Conservation (phyloP, 2,797 vertebrate species). For the Lithobates pipiens region DNA sequence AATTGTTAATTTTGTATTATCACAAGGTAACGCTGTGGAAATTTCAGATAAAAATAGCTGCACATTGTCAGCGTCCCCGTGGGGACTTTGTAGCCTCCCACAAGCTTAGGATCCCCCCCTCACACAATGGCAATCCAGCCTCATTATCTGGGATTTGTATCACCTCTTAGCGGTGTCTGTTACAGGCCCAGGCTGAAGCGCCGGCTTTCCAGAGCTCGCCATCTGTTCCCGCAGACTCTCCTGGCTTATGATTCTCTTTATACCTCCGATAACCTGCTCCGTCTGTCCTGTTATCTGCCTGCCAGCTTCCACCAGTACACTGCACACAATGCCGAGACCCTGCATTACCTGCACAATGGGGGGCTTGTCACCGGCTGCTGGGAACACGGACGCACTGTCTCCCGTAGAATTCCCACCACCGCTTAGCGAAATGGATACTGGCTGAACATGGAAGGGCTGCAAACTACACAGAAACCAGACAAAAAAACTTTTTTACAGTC, state of each 20-base stretch:
- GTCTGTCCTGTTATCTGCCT: conserved; percentile 16
- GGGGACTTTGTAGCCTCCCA: too few relatives aligned
- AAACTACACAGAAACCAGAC: too few relatives aligned
- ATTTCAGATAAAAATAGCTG: too few relatives aligned
- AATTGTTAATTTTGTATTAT: neutral
- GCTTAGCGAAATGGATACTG: neutral
- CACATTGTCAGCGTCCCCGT: too few relatives aligned
- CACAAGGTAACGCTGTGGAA: neutral
- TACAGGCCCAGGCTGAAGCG: conserved; percentile 45
- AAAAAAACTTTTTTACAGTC: neutral
- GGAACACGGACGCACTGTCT: neutral
- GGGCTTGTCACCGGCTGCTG: conserved; percentile 18
- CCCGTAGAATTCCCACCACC: neutral
- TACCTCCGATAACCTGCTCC: conserved; percentile 33
- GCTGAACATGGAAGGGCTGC: too few relatives aligned
- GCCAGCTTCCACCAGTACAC: conserved; percentile 2
- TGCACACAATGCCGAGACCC: neutral
- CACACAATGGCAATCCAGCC: neutral
- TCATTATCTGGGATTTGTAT: conserved; percentile 27
- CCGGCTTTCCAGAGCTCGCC: neutral
- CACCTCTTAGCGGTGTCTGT: conserved; percentile 51
- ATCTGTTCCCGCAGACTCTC: conserved; percentile 42
- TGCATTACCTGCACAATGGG: neutral
- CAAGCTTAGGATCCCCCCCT: neutral
- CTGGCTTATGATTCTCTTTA: conserved; percentile 24